Conservation (phyloP, 2,113 vertebrate genomes). For the Donacobius atricapilla region DNA sequence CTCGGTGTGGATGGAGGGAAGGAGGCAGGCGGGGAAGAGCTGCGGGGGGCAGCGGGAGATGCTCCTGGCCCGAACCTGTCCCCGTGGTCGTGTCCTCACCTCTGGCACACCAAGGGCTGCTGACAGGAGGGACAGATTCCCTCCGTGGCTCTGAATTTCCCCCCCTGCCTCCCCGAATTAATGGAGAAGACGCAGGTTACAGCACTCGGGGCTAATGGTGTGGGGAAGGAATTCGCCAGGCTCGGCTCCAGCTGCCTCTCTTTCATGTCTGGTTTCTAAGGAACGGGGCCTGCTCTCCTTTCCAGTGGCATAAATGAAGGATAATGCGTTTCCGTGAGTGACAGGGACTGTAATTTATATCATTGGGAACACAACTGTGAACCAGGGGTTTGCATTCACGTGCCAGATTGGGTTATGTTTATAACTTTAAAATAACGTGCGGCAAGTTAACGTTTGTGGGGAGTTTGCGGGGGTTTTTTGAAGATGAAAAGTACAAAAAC, state of each 20-base stretch:
- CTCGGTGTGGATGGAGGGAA: background rate
- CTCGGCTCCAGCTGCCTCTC: background rate
- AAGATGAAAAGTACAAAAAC: background rate
- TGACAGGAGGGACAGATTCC: background rate
- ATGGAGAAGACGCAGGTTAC: background rate
- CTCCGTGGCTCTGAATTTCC: background rate
- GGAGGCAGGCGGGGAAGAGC: fast-evolving
- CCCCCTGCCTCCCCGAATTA: background rate
- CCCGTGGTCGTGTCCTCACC: fast-evolving
- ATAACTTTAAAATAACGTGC: background rate
- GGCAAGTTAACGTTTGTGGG: background rate
- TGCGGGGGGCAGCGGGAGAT: background rate
- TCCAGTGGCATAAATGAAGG: background rate
- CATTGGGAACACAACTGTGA: background rate
- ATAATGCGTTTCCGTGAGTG: conserved; percentile 3
- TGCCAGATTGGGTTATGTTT: conserved; percentile 37
- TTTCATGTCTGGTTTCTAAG: conserved; percentile 1
- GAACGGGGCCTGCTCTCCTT: conserved; percentile 7
- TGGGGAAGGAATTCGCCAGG: background rate
- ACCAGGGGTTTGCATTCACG: background rate
- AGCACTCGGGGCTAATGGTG: background rate
- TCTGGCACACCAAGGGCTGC: background rate
- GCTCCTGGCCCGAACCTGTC: background rate
- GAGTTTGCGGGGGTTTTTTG: background rate
- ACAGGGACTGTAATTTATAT: conserved; percentile 17